phyloP scores from a whole-genome alignment of 1,140 invertebrate genomes.

The Drosophila kepulauana region DNA sequence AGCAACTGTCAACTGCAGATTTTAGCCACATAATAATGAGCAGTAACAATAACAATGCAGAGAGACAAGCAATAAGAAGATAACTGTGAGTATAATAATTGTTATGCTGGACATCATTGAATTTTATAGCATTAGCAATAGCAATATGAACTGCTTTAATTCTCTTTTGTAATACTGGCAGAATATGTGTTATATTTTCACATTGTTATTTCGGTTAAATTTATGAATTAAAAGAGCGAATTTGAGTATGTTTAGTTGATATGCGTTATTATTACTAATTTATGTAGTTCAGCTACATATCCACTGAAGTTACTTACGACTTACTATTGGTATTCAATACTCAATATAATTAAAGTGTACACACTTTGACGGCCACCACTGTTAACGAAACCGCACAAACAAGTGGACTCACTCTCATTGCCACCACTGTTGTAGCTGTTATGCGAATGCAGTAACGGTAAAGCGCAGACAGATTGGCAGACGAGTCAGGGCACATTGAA shows the following conservation, averaged over 20 bases:
- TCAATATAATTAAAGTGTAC: neutral
- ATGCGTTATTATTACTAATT: neutral
- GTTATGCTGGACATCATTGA: slow-evolving; percentile 25
- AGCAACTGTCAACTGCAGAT: slow-evolving; percentile 60
- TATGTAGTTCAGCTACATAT: no score
- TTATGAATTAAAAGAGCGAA: no score
- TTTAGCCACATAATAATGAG: slow-evolving; percentile 55
- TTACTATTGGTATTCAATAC: neutral
- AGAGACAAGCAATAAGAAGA: slow-evolving; percentile 49
- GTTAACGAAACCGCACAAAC: neutral
- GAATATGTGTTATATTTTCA: no score
- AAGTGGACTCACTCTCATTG: neutral
- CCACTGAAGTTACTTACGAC: no score
- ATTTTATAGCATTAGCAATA: no score
- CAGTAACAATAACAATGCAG: slow-evolving; percentile 1
- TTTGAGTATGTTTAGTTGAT: no score
- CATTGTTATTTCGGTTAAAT: no score
- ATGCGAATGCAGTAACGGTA: slow-evolving; percentile 8
- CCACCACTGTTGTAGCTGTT: slow-evolving; percentile 44
- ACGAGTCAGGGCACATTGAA: slow-evolving; percentile 4
- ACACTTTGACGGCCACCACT: neutral
- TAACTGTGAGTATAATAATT: neutral
- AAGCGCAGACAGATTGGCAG: slow-evolving; percentile 30
- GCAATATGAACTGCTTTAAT: no score
- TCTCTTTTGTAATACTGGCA: no score